Evolutionary conservation across 2,797 vertebrate species (phyloP).

Genomic region (Sphenopsis melanotis): DNA sequence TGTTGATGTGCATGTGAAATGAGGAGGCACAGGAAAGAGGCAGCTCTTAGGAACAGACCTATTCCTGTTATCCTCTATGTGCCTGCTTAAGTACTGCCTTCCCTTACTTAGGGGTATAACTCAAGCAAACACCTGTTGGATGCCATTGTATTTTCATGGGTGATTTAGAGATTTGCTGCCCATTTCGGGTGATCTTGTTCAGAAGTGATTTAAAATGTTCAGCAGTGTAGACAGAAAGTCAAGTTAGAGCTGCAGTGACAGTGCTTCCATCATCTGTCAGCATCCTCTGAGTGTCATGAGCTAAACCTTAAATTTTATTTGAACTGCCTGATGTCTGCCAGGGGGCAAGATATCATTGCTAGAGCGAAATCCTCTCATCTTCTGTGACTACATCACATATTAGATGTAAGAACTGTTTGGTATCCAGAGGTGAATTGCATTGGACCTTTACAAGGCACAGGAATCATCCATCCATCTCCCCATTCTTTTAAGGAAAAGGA

Average conservation of each 20-base stretch:
- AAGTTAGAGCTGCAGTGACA: not conserved
- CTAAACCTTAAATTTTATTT: not conserved
- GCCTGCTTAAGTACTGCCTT: not conserved
- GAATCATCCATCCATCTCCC: not conserved
- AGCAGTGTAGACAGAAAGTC: not conserved
- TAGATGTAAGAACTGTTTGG: not conserved
- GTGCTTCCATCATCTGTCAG: not conserved
- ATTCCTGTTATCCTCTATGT: not conserved
- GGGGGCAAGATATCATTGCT: not conserved
- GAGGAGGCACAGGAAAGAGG: not conserved
- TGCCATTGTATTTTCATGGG: not conserved
- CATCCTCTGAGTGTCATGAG: not conserved
- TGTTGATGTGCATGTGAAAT: not conserved
- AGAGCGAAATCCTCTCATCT: not conserved
- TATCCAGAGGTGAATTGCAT: not conserved
- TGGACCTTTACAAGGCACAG: not conserved
- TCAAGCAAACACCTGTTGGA: not conserved
- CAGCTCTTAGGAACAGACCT: not conserved
- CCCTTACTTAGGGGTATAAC: not conserved
- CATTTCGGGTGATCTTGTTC: not conserved
- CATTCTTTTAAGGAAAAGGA: not conserved
- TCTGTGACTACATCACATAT: not conserved
- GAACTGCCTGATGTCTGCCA: not conserved
- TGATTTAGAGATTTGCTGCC: not conserved
- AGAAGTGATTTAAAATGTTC: not conserved